Percentiles rank a stretch among this genome's conserved stretches.
Evolutionary conservation across 2,888 invertebrate genomes (phyloP).

Genomic region (Drosophila yooni): DNA sequence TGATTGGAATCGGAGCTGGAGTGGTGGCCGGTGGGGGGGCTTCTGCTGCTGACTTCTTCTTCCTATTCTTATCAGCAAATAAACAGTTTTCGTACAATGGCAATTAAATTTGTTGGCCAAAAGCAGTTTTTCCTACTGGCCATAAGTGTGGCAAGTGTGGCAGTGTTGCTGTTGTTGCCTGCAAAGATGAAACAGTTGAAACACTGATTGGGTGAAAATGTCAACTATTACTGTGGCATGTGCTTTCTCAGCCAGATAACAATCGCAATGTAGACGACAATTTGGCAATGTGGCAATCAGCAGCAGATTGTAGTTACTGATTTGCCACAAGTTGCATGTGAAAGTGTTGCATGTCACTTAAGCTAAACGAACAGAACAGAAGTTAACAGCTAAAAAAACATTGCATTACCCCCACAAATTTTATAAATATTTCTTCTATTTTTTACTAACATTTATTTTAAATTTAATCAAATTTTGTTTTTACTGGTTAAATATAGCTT

Average conservation of each 20-base stretch:
- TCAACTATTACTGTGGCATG: constrained; percentile 15
- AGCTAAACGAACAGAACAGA: constrained; percentile 6
- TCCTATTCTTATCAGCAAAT: constrained; percentile 54
- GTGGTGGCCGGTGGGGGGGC: background rate
- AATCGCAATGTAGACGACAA: constrained; percentile 40
- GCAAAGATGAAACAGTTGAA: constrained; percentile 26
- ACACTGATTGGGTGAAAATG: constrained; percentile 49
- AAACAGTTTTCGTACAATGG: constrained; percentile 47
- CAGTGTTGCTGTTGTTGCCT: constrained; percentile 34
- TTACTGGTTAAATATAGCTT: background rate
- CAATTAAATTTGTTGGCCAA: constrained; percentile 60
- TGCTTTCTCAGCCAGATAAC: constrained; percentile 24
- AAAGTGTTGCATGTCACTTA: constrained; percentile 25
- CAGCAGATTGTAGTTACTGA: constrained; percentile 4
- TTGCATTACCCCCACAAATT: background rate
- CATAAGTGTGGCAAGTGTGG: constrained; percentile 50
- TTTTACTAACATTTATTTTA: background rate
- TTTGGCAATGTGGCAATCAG: constrained; percentile 32
- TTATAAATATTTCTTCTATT: background rate
- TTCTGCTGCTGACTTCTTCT: constrained; percentile 14
- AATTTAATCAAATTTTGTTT: background rate
- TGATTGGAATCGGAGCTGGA: constrained; percentile 9
- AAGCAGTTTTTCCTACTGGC: constrained; percentile 38
- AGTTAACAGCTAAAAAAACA: background rate
- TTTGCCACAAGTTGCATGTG: background rate